These are phyloP conservation scores for Micoletzkya japonica DNA, from an alignment of 2,888 invertebrate genomes.

Conservation along the genomic window DNA sequence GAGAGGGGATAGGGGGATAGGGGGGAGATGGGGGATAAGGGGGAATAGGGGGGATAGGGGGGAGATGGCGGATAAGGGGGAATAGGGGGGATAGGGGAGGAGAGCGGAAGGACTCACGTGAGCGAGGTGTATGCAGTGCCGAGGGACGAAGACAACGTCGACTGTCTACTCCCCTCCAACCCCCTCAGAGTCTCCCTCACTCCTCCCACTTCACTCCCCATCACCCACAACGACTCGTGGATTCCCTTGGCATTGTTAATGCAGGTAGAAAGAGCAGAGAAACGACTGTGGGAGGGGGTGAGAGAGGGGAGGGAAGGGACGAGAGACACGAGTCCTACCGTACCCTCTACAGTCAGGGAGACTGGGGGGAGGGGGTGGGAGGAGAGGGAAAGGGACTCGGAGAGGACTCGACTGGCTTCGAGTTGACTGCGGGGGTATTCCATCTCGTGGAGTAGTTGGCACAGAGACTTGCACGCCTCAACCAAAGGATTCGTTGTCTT, in stretches of 20 bases:
- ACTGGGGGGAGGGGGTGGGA: constrained; percentile 33
- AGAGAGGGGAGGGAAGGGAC: constrained; percentile 17
- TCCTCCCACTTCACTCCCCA: not conserved
- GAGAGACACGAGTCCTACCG: constrained; percentile 33
- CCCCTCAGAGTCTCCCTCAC: not conserved
- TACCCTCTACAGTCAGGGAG: constrained; percentile 35
- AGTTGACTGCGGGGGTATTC: constrained; percentile 89
- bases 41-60: too few relatives aligned
- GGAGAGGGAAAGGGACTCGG: constrained; percentile 76
- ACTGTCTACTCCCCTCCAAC: not conserved
- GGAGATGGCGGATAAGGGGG: too few relatives aligned
- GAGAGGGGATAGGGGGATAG: too few relatives aligned
- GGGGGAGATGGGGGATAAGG: too few relatives aligned
- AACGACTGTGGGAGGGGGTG: not conserved
- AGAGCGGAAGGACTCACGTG: constrained; percentile 24
- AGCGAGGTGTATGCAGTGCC: constrained; percentile 34
- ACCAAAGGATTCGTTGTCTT: too few relatives aligned
- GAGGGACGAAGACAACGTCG: constrained; percentile 28
- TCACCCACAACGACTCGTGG: not conserved
- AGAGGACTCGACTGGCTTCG: constrained; percentile 83
- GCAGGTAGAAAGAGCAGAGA: not conserved
- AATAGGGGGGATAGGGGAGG: too few relatives aligned
- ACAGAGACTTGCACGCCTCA: constrained; percentile 78
- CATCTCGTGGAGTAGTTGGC: constrained; percentile 86
- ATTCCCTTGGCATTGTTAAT: not conserved